Conservation (phyloP, 2,888 invertebrate genomes). For the Megaustenia siamemsis region DNA sequence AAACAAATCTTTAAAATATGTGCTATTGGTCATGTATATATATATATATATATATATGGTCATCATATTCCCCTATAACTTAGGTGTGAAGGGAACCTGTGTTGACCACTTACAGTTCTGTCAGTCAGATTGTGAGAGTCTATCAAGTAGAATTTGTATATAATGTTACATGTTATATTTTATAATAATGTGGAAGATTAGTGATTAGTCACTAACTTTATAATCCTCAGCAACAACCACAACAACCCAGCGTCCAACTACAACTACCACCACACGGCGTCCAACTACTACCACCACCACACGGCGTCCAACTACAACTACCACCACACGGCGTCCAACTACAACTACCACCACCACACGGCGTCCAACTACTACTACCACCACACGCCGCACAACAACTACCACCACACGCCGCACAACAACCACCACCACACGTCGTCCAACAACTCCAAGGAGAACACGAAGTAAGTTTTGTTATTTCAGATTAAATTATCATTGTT, state of each 20-base stretch:
- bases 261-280: constrained; percentile 14
- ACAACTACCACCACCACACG: constrained; percentile 32
- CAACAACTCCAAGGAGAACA: constrained; percentile 24
- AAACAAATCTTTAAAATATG: no score
- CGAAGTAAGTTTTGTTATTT: neutral
- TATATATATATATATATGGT: no score
- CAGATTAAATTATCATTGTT: no score
- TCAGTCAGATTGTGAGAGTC: no score
- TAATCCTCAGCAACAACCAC: constrained; percentile 31
- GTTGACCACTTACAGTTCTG: no score
- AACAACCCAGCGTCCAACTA: neutral
- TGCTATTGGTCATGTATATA: no score
- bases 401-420: constrained; percentile 12
- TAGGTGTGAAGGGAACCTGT: no score
- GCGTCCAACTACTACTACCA: constrained; percentile 25
- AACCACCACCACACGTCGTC: constrained; percentile 9
- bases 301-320: neutral
- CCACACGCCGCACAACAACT: constrained; percentile 1
- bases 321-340: neutral
- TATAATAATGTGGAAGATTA: neutral
- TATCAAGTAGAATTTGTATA: no score
- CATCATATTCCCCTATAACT: no score
- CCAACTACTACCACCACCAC: constrained; percentile 31
- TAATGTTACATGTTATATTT: no score
- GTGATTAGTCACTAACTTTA: neutral